Conservation (phyloP, 2,797 vertebrate species). For the Myotis planiceps region DNA sequence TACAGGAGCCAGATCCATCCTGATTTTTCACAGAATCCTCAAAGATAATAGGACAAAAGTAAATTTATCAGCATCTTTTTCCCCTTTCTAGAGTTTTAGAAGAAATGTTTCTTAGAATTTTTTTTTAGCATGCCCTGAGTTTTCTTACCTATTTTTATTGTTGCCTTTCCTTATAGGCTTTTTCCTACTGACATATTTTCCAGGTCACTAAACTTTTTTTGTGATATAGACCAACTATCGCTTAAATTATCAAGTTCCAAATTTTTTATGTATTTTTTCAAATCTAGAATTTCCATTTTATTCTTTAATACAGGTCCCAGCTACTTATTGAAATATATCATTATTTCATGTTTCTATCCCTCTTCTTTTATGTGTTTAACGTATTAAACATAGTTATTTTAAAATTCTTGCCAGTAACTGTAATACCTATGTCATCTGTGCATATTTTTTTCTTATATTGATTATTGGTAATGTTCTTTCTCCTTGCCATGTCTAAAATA, state of each 20-base stretch:
- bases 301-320: neutral
- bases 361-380: neutral
- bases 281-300: neutral
- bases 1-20: fast-evolving
- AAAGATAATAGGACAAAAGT: neutral
- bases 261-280: neutral
- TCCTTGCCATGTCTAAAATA: neutral
- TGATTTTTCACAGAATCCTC: neutral
- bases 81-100: fast-evolving
- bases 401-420: neutral
- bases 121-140: neutral
- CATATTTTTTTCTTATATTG: neutral
- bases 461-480: neutral
- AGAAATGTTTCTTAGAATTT: neutral
- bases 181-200: neutral
- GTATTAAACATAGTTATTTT: neutral
- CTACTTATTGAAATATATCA: neutral
- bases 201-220: neutral
- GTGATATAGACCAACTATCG: neutral
- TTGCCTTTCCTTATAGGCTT: neutral
- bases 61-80: neutral
- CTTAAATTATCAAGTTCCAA: neutral
- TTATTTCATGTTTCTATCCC: neutral
- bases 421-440: neutral
- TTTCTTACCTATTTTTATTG: neutral